Evolutionary conservation across 1,140 invertebrate genomes (phyloP).

Genomic region (Panagrolaimus sp.): DNA sequence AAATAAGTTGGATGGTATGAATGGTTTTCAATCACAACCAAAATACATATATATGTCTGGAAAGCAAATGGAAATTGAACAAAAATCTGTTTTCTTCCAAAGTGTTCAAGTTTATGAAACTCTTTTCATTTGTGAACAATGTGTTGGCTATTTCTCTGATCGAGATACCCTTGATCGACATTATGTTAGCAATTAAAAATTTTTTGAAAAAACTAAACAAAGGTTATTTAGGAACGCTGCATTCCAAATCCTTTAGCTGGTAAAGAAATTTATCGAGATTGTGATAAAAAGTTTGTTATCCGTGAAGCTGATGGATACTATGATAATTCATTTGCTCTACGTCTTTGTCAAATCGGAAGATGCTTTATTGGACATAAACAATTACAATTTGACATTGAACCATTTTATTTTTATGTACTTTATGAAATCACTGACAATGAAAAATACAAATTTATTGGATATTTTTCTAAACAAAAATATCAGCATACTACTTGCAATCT

Average conservation of each 20-base stretch:
- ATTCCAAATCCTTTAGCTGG: neutral
- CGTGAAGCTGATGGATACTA: neutral
- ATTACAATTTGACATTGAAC: neutral
- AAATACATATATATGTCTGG: no score
- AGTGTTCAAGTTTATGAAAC: neutral
- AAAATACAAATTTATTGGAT: neutral
- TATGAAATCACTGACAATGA: neutral
- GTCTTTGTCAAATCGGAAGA: neutral
- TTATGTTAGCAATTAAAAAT: neutral
- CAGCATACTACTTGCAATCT: neutral
- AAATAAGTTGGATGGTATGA: no score
- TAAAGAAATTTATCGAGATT: neutral
- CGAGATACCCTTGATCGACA: neutral
- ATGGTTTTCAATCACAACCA: no score
- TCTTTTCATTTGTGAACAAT: neutral
- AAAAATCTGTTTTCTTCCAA: neutral
- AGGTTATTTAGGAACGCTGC: neutral
- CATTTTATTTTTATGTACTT: neutral
- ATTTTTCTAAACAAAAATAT: constrained; percentile 8
- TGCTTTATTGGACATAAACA: neutral
- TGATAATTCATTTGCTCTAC: neutral
- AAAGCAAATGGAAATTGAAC: neutral
- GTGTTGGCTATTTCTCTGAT: neutral
- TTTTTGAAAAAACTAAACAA: no score
- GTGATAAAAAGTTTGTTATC: neutral